A percentile compares a stretch with the other conserved stretches of the same genome.
Conservation (phyloP, 2,888 invertebrate species). For the Pachymerium ferrugineum region DNA sequence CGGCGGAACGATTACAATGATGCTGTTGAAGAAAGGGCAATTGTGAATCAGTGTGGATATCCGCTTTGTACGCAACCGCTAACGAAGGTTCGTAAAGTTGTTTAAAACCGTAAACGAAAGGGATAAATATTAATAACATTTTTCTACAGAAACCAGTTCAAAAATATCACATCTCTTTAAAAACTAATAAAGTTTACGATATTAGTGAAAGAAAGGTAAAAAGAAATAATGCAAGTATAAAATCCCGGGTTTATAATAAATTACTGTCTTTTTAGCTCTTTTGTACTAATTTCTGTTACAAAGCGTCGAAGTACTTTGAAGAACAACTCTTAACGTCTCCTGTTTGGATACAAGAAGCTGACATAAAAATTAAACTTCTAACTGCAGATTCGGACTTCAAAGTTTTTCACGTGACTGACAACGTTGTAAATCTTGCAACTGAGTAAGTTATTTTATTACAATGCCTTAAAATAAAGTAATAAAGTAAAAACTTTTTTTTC, state of each 20-base stretch:
- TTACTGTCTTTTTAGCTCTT: not conserved
- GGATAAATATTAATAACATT: not conserved
- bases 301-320: not conserved
- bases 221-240: not conserved
- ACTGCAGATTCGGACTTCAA: not conserved
- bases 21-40: conserved; percentile 24
- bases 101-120: not conserved
- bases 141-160: not conserved
- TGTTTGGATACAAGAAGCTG: not conserved
- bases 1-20: not conserved
- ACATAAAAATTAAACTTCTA: not conserved
- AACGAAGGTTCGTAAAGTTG: not conserved
- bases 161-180: not conserved
- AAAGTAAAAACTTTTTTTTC: not conserved
- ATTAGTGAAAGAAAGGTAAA: conserved; percentile 27
- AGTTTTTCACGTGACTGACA: not conserved
- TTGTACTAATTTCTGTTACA: not conserved
- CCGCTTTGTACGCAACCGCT: not conserved
- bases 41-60: conserved; percentile 23
- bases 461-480: not conserved
- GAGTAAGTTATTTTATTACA: not conserved
- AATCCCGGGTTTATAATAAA: not conserved
- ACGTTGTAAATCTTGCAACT: too few species aligned
- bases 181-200: conserved; percentile 1
- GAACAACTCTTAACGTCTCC: not conserved